phyloP scores from a whole-genome alignment of 2,113 vertebrate genomes.

The Lamprotornis superbus region DNA sequence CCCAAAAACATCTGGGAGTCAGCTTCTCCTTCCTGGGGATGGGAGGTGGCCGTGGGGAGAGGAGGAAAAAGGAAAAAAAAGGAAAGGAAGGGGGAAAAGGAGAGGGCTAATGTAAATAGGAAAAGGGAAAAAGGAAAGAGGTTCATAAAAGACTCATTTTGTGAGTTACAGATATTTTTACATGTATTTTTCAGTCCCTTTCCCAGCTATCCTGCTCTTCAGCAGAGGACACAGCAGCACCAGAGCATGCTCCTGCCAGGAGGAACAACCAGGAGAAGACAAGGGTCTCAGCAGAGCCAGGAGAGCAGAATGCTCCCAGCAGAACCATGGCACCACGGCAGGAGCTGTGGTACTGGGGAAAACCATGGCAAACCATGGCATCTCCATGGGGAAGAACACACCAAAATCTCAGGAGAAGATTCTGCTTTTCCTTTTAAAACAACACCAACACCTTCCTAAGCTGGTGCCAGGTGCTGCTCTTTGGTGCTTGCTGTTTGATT shows the following conservation, averaged over 20 bases:
- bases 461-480: fast-evolving
- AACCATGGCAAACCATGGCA: fast-evolving
- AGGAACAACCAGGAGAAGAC: not conserved
- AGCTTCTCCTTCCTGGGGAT: not conserved
- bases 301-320: not conserved
- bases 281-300: not conserved
- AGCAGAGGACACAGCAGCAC: not conserved
- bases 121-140: not conserved
- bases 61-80: not conserved
- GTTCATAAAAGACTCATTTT: not conserved
- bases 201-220: not conserved
- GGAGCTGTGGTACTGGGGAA: not conserved
- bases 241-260: not conserved
- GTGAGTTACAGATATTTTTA: not conserved
- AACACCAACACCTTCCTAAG: not conserved
- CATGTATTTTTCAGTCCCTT: not conserved
- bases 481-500: not conserved
- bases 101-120: not conserved
- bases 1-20: fast-evolving
- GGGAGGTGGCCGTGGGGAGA: not conserved
- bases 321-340: not conserved
- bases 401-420: not conserved
- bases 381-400: fast-evolving
- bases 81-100: too few species aligned
- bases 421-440: not conserved